A percentile compares a stretch with the other conserved stretches of the same genome.
Evolutionary conservation across 2,113 vertebrate species (phyloP).

Genomic region (Microtus montanus): DNA sequence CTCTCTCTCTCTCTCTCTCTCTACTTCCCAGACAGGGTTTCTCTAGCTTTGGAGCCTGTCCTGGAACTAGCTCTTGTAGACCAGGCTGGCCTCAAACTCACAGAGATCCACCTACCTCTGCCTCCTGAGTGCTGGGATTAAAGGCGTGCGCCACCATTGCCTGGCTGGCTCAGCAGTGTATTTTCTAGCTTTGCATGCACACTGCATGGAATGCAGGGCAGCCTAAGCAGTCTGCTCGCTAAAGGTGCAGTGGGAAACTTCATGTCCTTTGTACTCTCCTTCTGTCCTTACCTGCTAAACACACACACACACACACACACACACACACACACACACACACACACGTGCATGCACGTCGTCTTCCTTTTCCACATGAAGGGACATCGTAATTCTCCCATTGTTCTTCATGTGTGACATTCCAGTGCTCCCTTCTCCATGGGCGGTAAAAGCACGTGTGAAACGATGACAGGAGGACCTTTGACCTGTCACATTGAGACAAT

Average conservation of each 20-base stretch:
- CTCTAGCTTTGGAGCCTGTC: no score
- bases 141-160: no score
- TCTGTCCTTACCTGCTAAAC: neutral
- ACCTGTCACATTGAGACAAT: conserved; percentile 52
- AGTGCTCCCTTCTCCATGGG: neutral
- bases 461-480: conserved; percentile 33
- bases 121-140: no score
- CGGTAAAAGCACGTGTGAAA: conserved; percentile 60
- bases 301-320: neutral
- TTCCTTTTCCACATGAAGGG: neutral
- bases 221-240: neutral
- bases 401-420: neutral
- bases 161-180: no score
- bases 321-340: no score
- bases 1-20: no score
- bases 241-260: neutral
- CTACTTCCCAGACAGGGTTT: no score
- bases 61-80: no score
- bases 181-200: neutral
- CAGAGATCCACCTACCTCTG: no score
- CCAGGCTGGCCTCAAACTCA: no score
- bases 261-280: neutral
- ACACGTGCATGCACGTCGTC: neutral
- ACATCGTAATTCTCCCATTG: neutral
- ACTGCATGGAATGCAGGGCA: neutral